Base-by-base conservation (phyloP, 53 echinoderm and acorn worm species). In the Henricia sp. region DNA sequence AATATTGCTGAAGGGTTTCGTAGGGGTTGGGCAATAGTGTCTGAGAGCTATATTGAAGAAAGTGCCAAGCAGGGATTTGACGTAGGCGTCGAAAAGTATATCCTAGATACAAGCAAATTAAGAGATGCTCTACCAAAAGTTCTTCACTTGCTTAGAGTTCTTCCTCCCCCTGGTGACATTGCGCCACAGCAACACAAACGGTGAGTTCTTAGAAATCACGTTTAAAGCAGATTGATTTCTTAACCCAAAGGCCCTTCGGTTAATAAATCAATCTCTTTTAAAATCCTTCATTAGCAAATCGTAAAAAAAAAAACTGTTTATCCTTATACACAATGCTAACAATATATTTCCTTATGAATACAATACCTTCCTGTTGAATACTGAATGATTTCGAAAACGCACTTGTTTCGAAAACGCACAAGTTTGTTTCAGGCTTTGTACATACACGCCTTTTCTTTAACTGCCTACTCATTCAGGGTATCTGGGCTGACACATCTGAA, bases 1-100 rank as follows among this genome's bases (percentile, higher is more conserved):
- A 51, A 53, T 26, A 13, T 78, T 27, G 80, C 63, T 27, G 63
- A 62, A 56, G 63, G 65, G 19, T 80, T 42, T 62, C 46, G 44
- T 3, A 65, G 82, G 51, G 82, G 66, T 10, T 19, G 51, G 32
- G 68, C 13, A 30, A 67, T 67, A 67, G 29, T 67, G 4, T 33
- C 33, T 67, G 9, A 48, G 14, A 48, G 26, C 35, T 32, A 25
- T 35, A 23, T 64, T 35, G 12, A 60, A 13, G 16, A 64, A 12
- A 33, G 64, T 64, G 33, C 3, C 35, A 6, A 33, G 26, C 33
- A 32, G 1, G 35, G 2, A 2, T 3, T 6, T 8, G 52, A 73
- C 6, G 35, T 34, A 29, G 35, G 35, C 2, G 13, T 52, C 16
- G 53, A 52, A 3, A 4, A 73, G 27, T 73, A 73, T 30, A 13